These are phyloP conservation scores for Scaptomyza hsui DNA, from an alignment of 1,140 invertebrate species.

Conservation along the genomic window DNA sequence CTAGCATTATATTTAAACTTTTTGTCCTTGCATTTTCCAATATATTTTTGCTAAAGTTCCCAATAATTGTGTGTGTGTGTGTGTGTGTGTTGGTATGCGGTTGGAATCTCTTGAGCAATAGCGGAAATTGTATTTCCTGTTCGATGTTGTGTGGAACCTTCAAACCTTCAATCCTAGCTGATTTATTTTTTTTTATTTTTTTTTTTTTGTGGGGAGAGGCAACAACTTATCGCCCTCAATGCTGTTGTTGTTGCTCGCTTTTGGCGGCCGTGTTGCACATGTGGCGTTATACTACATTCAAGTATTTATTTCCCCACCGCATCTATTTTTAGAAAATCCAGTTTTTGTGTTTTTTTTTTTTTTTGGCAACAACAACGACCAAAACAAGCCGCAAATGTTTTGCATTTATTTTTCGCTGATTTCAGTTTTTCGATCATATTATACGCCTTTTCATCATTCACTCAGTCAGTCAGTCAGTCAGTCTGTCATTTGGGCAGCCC, in stretches of 20 bases:
- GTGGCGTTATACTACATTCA: slow-evolving; percentile 69
- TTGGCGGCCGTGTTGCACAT: slow-evolving; percentile 77
- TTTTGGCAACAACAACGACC: slow-evolving; percentile 51
- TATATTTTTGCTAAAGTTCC: too few species aligned
- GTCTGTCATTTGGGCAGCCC: slow-evolving; percentile 50
- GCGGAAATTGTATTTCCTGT: slow-evolving; percentile 74
- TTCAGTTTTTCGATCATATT: slow-evolving; percentile 11
- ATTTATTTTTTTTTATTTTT: not conserved
- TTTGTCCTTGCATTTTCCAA: too few species aligned
- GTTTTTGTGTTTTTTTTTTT: slow-evolving; percentile 68
- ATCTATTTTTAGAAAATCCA: slow-evolving; percentile 84
- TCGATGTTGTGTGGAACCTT: slow-evolving; percentile 20
- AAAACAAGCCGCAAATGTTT: slow-evolving; percentile 47
- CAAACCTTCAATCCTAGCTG: slow-evolving; percentile 26
- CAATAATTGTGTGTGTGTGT: not conserved
- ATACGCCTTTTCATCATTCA: slow-evolving; percentile 22
- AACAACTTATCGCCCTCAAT: slow-evolving; percentile 31
- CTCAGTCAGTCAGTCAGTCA: slow-evolving; percentile 24
- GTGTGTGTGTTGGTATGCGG: not conserved
- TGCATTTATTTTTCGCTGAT: slow-evolving; percentile 48
- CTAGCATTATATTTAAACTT: too few species aligned
- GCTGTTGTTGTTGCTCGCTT: slow-evolving; percentile 42
- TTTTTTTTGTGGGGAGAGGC: not conserved
- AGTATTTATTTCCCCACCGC: slow-evolving; percentile 74
- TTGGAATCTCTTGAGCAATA: slow-evolving; percentile 14